phyloP scores from a whole-genome alignment of 2,888 invertebrate species.

The Meghimatium bilineatum region DNA sequence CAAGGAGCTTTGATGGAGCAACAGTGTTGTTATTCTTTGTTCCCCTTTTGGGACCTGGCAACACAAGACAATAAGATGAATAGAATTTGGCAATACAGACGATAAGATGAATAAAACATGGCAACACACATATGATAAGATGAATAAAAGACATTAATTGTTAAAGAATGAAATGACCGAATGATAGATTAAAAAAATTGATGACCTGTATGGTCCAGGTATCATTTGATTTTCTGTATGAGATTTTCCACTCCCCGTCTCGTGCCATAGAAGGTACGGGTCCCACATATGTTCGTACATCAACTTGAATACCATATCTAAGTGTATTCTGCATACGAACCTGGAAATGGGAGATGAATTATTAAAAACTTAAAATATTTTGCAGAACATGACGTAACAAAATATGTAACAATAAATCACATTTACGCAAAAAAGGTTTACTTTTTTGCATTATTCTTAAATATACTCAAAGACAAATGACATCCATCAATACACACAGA shows the following conservation, averaged over 20 bases:
- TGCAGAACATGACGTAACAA: no score
- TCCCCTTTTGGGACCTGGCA: no score
- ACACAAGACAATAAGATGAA: no score
- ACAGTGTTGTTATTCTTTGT: no score
- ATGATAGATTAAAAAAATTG: neutral
- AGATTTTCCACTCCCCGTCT: constrained; percentile 77
- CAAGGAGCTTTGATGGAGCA: no score
- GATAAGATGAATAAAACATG: neutral
- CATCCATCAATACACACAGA: no score
- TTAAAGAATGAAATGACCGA: neutral
- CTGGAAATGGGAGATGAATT: constrained; percentile 8
- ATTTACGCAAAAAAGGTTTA: no score
- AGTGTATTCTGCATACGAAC: constrained; percentile 76
- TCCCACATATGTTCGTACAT: constrained; percentile 74
- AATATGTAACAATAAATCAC: no score
- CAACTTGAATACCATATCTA: constrained; percentile 76
- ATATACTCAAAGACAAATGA: no score
- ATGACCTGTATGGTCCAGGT: constrained; percentile 67
- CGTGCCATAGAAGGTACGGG: constrained; percentile 72
- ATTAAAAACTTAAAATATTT: neutral
- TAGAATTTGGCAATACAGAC: neutral
- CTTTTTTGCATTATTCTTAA: no score
- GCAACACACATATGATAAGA: no score
- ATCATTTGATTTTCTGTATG: constrained; percentile 74
- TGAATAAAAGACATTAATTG: no score